Conservation (phyloP, 1,140 invertebrate species). For the Linepithema humile region DNA sequence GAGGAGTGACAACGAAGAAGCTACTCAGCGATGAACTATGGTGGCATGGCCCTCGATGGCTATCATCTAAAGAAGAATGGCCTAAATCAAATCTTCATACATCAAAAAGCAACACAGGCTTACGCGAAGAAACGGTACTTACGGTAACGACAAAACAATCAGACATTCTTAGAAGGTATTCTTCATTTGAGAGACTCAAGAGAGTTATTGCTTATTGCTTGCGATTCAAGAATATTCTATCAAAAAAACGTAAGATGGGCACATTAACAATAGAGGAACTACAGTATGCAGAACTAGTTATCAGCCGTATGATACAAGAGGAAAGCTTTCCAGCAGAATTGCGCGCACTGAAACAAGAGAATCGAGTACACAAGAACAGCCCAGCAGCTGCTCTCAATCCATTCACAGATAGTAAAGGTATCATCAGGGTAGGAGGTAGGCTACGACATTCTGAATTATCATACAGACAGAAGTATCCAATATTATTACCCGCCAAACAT, state of each 20-base stretch:
- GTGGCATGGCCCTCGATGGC: slow-evolving; percentile 64
- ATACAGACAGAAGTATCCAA: slow-evolving; percentile 68
- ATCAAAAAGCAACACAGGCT: background rate
- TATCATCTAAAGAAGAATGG: background rate
- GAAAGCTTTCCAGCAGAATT: slow-evolving; percentile 36
- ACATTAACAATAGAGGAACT: slow-evolving; percentile 26
- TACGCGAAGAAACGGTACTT: background rate
- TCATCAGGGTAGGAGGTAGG: slow-evolving; percentile 75
- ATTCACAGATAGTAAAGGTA: slow-evolving; percentile 61
- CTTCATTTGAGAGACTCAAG: slow-evolving; percentile 2
- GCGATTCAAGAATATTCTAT: slow-evolving; percentile 39
- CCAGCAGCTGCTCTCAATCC: slow-evolving; percentile 42
- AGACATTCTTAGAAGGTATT: slow-evolving; percentile 22
- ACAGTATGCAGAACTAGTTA: background rate
- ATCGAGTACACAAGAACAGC: background rate
- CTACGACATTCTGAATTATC: slow-evolving; percentile 59
- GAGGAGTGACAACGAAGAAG: slow-evolving; percentile 52
- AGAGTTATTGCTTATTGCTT: slow-evolving; percentile 27
- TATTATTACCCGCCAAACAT: slow-evolving; percentile 63
- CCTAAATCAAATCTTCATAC: background rate
- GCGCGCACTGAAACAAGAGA: background rate
- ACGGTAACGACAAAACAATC: no score
- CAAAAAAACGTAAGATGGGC: no score
- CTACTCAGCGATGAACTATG: slow-evolving; percentile 22
- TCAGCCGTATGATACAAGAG: slow-evolving; percentile 22